These are phyloP conservation scores for Arctopsyche grandis DNA, from an alignment of 1,140 invertebrate genomes.

Conservation along the genomic window DNA sequence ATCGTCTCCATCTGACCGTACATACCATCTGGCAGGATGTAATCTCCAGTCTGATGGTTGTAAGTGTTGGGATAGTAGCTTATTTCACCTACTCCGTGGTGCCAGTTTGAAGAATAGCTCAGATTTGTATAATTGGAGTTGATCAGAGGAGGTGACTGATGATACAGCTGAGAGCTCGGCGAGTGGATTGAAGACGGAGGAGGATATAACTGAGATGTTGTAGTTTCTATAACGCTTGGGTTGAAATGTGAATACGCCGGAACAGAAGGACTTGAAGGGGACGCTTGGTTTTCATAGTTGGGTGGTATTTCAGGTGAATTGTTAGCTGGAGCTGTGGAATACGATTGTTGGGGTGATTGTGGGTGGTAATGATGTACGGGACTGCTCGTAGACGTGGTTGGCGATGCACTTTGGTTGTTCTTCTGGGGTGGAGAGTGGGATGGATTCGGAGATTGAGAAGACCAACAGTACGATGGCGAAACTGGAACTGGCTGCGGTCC, in stretches of 20 bases:
- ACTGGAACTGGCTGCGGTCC: slow-evolving; percentile 43
- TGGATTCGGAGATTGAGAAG: slow-evolving; percentile 58
- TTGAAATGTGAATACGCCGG: slow-evolving; percentile 31
- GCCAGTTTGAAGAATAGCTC: slow-evolving; percentile 48
- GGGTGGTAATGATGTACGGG: slow-evolving; percentile 54
- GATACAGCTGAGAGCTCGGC: slow-evolving; percentile 46
- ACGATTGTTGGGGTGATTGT: slow-evolving; percentile 49
- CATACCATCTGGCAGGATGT: slow-evolving; percentile 51
- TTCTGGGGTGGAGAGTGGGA: slow-evolving; percentile 60
- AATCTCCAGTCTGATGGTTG: slow-evolving; percentile 49
- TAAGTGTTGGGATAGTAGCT: slow-evolving; percentile 50
- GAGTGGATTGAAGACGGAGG: slow-evolving; percentile 39
- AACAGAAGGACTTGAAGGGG: slow-evolving; percentile 40
- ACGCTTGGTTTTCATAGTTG: slow-evolving; percentile 51
- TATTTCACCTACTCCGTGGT: slow-evolving; percentile 45
- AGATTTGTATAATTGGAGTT: slow-evolving; percentile 50
- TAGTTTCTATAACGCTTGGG: slow-evolving; percentile 1
- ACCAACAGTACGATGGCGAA: slow-evolving; percentile 59
- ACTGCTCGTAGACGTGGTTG: slow-evolving; percentile 56
- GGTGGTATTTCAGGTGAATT: slow-evolving; percentile 62
- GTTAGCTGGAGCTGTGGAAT: slow-evolving; percentile 58
- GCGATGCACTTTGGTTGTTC: slow-evolving; percentile 59
- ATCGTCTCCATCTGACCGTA: slow-evolving; percentile 51
- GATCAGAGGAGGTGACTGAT: slow-evolving; percentile 44
- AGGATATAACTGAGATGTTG: slow-evolving; percentile 41